Conservation (phyloP, 2,797 vertebrate genomes). For the Emydoidea blandingii region DNA sequence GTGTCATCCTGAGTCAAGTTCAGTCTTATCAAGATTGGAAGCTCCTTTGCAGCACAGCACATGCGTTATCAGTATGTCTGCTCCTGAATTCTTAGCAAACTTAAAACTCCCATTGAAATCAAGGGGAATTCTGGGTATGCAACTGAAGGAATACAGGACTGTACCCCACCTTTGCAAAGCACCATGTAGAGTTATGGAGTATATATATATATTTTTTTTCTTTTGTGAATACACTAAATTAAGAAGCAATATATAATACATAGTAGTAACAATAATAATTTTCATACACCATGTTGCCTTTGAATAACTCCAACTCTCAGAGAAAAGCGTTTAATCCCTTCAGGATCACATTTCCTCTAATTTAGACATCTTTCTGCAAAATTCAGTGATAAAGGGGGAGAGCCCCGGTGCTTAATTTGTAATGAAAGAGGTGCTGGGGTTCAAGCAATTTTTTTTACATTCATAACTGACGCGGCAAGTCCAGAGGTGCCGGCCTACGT, state of each 20-base stretch:
- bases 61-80: neutral
- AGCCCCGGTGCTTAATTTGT: neutral
- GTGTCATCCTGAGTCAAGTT: neutral
- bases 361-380: neutral
- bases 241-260: conserved; percentile 6
- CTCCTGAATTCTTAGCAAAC: conserved; percentile 5
- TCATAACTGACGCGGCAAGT: too few species aligned
- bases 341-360: conserved; percentile 9
- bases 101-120: neutral
- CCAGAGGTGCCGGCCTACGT: too few species aligned
- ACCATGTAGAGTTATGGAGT: neutral
- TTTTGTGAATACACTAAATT: neutral
- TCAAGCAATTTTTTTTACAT: too few species aligned
- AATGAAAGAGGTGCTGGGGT: too few species aligned
- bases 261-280: neutral
- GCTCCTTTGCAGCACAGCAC: neutral
- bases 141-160: neutral
- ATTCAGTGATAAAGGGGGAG: neutral
- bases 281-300: neutral
- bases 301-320: neutral
- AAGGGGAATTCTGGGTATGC: neutral
- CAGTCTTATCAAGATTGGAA: neutral
- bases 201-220: neutral
- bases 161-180: neutral
- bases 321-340: neutral